These are phyloP conservation scores for Oryzias dopingdopingensis DNA, from an alignment of 2,797 vertebrate genomes.

Conservation along the genomic window DNA sequence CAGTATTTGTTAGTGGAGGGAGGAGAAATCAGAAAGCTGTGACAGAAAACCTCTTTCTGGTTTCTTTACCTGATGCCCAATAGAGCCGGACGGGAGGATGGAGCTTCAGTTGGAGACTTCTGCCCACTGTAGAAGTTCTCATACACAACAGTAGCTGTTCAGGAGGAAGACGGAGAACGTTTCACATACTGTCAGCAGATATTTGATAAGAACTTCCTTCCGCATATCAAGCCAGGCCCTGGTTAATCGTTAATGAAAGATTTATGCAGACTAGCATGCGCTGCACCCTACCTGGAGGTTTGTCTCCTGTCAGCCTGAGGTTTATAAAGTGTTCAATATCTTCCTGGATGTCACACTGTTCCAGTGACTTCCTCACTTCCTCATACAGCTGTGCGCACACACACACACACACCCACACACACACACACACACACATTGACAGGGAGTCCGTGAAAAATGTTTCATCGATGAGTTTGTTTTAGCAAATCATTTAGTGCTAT, in stretches of 20 bases:
- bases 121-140: conserved; percentile 92
- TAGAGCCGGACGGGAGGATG: conserved; percentile 37
- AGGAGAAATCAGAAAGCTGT: background rate
- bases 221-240: background rate
- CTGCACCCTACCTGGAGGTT: conserved; percentile 83
- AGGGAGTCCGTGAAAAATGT: conserved; percentile 7
- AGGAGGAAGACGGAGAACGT: background rate
- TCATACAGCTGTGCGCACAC: conserved; percentile 83
- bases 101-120: conserved; percentile 51
- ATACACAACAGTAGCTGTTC: conserved; percentile 82
- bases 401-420: background rate
- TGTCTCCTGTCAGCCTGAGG: conserved; percentile 83
- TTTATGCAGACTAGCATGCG: too few species aligned
- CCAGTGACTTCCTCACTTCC: conserved; percentile 90
- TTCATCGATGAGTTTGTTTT: background rate
- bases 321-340: conserved; percentile 91
- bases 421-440: background rate
- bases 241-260: conserved; percentile 10
- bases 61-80: conserved; percentile 56
- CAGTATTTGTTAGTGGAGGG: background rate
- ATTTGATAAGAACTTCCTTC: background rate
- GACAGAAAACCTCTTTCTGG: background rate
- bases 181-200: background rate
- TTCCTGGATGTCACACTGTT: conserved; percentile 88
- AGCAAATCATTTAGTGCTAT: background rate